phyloP scores from a whole-genome alignment of 2,888 invertebrate genomes.

The Eupelmus urozonus region DNA sequence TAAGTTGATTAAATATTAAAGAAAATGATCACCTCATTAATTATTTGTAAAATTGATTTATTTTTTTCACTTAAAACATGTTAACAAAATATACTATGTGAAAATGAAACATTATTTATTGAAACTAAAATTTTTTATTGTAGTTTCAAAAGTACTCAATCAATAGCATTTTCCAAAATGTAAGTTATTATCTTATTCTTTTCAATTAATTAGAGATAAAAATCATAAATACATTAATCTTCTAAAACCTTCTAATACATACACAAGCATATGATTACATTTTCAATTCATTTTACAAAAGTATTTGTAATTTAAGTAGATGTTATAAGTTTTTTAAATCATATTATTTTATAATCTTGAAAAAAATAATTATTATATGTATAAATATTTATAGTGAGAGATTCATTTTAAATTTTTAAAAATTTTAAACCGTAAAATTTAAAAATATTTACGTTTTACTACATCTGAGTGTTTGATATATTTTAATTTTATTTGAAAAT shows the following conservation, averaged over 20 bases:
- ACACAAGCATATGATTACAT: conserved; percentile 47
- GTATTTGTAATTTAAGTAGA: no score
- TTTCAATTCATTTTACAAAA: conserved; percentile 47
- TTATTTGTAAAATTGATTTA: no score
- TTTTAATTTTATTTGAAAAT: conserved; percentile 41
- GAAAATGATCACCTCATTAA: no score
- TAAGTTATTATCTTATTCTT: conserved; percentile 55
- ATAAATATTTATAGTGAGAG: background rate
- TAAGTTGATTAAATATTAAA: no score
- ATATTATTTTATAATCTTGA: no score
- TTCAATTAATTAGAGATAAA: conserved; percentile 46
- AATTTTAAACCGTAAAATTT: background rate
- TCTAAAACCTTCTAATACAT: conserved; percentile 35
- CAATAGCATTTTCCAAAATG: conserved; percentile 60
- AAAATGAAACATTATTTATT: conserved; percentile 34
- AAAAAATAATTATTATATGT: no score
- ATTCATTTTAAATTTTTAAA: background rate
- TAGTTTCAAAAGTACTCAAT: conserved; percentile 61
- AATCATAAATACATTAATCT: conserved; percentile 42
- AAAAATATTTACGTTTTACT: background rate
- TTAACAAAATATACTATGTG: background rate
- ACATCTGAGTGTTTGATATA: background rate
- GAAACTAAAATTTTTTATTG: conserved; percentile 56
- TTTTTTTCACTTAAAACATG: background rate
- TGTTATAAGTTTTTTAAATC: no score